Conservation (phyloP, 2,797 vertebrate species). For the Anableps anableps region DNA sequence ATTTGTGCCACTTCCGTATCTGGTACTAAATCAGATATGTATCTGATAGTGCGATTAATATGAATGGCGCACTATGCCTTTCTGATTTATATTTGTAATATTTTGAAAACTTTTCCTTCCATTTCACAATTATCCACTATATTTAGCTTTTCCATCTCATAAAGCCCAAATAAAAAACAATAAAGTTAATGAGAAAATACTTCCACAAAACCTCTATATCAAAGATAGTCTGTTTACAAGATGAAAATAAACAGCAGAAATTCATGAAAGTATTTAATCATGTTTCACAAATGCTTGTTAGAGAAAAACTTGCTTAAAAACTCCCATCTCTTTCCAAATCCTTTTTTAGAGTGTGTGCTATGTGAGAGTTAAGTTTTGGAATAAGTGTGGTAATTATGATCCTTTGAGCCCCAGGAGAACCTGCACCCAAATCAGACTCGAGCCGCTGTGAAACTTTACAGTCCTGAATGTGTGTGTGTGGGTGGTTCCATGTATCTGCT, state of each 20-base stretch:
- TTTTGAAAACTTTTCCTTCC: neutral
- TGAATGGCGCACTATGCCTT: too few relatives aligned
- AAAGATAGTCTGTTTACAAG: neutral
- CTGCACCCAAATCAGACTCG: constrained; percentile 60
- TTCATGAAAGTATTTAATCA: neutral
- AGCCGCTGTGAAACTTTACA: constrained; percentile 67
- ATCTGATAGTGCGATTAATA: too few relatives aligned
- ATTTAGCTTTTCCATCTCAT: neutral
- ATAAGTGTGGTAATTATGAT: constrained; percentile 63
- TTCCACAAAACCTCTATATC: neutral
- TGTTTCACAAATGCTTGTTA: constrained; percentile 1
- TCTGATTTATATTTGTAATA: neutral
- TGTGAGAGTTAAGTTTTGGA: constrained; percentile 52
- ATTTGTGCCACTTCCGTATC: too few relatives aligned
- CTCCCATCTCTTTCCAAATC: constrained; percentile 13
- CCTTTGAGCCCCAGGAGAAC: constrained; percentile 61
- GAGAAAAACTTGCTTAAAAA: constrained; percentile 6
- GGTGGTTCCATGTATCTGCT: constrained; percentile 39
- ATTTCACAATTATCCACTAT: neutral
- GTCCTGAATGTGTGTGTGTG: constrained; percentile 49
- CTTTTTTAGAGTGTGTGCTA: constrained; percentile 29
- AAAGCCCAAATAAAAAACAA: neutral
- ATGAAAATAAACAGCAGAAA: neutral
- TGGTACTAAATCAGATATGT: too few relatives aligned
- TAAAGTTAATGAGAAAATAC: neutral